Percentiles rank a stretch among this genome's conserved stretches.
phyloP scores from a whole-genome alignment of 1,140 invertebrate species.

The Brachionus sp. region DNA sequence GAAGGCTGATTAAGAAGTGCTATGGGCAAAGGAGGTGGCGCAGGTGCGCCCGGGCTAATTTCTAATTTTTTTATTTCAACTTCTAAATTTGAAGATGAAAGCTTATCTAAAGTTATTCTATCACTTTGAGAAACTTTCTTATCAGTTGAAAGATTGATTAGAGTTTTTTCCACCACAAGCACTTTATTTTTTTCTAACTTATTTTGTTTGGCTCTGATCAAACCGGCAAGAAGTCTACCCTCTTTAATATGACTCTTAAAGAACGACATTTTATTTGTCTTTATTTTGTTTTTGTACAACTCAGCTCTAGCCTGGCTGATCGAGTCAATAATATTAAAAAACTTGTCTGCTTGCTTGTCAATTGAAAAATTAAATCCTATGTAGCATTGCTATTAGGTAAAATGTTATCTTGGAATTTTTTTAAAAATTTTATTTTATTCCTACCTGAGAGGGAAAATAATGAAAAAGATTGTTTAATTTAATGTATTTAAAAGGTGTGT shows the following conservation, averaged over 20 bases:
- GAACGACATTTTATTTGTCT: not conserved
- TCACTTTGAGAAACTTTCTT: not conserved
- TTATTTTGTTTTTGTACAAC: not conserved
- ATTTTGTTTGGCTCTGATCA: not conserved
- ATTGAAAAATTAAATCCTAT: constrained; percentile 31
- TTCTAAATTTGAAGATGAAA: not conserved
- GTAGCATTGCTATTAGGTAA: not conserved
- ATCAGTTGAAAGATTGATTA: not conserved
- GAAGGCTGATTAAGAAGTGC: not conserved
- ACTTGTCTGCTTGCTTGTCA: not conserved
- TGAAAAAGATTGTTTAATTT: constrained; percentile 18
- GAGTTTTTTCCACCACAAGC: not conserved
- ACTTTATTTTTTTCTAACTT: not conserved
- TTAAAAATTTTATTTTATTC: no score
- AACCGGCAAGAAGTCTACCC: not conserved
- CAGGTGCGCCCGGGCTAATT: not conserved
- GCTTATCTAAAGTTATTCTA: not conserved
- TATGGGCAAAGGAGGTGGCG: not conserved
- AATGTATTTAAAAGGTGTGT: constrained; percentile 16
- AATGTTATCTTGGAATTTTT: no score
- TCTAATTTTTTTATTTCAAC: not conserved
- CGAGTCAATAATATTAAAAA: not conserved
- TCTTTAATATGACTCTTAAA: not conserved
- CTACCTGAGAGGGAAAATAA: constrained; percentile 7
- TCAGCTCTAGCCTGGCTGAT: not conserved